Evolutionary conservation across 2,113 vertebrate genomes (phyloP).

Genomic region (Oreochromis aureus): DNA sequence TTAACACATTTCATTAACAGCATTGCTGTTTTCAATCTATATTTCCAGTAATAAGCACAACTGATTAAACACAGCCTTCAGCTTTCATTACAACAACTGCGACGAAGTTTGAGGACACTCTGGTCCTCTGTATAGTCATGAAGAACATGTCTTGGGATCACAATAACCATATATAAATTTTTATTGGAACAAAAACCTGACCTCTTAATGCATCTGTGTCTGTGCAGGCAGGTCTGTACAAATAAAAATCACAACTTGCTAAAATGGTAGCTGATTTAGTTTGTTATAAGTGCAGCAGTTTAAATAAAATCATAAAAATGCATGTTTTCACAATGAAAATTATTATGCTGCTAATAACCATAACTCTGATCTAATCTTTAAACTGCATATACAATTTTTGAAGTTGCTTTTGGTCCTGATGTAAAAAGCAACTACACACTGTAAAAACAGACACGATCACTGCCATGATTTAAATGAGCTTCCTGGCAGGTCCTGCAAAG

Average conservation of each 20-base stretch:
- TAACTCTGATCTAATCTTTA: neutral
- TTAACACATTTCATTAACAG: neutral
- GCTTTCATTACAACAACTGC: neutral
- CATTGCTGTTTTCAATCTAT: neutral
- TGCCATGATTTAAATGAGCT: neutral
- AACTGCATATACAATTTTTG: neutral
- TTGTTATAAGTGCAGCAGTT: neutral
- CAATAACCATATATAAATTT: neutral
- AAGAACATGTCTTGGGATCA: neutral
- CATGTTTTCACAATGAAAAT: neutral
- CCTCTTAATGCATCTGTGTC: neutral
- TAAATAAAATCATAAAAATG: neutral
- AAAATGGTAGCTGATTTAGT: neutral
- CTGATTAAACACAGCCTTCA: neutral
- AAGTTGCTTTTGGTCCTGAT: neutral
- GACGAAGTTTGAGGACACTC: neutral
- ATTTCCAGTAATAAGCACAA: neutral
- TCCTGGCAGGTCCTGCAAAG: neutral
- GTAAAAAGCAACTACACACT: neutral
- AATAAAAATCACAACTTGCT: neutral
- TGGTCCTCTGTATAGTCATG: neutral
- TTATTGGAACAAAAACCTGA: neutral
- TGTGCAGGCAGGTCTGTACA: neutral
- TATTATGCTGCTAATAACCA: neutral
- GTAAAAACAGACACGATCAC: neutral